phyloP scores from a whole-genome alignment of 2,888 invertebrate species.

The Laothoe populi region DNA sequence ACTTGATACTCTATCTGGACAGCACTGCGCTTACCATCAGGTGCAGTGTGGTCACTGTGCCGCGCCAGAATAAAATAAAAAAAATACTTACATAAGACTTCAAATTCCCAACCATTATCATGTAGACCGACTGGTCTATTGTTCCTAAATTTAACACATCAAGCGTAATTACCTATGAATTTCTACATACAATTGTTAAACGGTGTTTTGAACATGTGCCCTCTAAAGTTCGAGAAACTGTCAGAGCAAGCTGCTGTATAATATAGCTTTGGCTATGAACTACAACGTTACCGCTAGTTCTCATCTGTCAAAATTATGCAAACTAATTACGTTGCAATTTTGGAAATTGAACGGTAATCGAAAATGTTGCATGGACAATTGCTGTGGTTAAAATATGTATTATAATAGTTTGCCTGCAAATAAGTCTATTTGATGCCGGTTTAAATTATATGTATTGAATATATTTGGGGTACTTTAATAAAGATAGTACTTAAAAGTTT shows the following conservation, averaged over 20 bases:
- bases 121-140: neutral
- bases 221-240: slow-evolving; percentile 24
- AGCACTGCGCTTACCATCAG: too few relatives aligned
- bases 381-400: neutral
- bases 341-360: neutral
- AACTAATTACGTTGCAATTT: slow-evolving; percentile 15
- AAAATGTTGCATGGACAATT: neutral
- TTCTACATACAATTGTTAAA: slow-evolving; percentile 20
- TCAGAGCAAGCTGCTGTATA: slow-evolving; percentile 24
- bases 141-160: slow-evolving; percentile 22
- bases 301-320: slow-evolving; percentile 15
- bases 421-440: too few relatives aligned
- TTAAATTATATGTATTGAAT: too few relatives aligned
- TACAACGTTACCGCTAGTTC: slow-evolving; percentile 18
- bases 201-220: slow-evolving; percentile 17
- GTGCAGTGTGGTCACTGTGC: too few relatives aligned
- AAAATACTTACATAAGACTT: neutral
- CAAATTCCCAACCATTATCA: neutral
- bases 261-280: slow-evolving; percentile 18
- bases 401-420: too few relatives aligned
- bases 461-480: too few relatives aligned
- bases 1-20: too few relatives aligned
- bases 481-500: too few relatives aligned
- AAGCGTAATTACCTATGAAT: slow-evolving; percentile 18
- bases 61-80: too few relatives aligned